Evolutionary conservation across 2,797 vertebrate species (phyloP).

Genomic region (Rallus crepitans): DNA sequence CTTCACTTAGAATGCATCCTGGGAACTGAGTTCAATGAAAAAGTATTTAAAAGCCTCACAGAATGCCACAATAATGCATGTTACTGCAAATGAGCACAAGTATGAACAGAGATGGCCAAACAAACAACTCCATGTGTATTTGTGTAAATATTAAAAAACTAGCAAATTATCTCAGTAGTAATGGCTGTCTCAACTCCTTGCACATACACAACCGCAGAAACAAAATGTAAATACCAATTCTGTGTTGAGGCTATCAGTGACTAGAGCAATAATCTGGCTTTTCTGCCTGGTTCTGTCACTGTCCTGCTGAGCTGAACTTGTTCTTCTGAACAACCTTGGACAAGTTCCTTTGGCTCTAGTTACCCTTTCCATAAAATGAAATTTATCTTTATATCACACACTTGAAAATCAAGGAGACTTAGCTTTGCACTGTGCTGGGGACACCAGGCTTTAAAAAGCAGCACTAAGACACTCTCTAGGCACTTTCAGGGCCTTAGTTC

Average conservation of each 20-base stretch:
- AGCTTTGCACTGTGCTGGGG: neutral
- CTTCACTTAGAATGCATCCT: neutral
- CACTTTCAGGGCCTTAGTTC: neutral
- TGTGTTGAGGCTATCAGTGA: neutral
- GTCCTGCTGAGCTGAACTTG: neutral
- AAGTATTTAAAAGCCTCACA: neutral
- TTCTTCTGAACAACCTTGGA: constrained; percentile 12
- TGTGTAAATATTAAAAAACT: neutral
- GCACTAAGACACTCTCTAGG: neutral
- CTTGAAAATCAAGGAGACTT: constrained; percentile 27
- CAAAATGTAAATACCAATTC: neutral
- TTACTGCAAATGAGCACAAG: neutral
- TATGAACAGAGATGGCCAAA: neutral
- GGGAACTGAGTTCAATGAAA: neutral
- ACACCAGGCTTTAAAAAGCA: neutral
- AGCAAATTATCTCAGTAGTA: neutral
- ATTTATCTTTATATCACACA: constrained; percentile 32
- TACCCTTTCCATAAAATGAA: constrained; percentile 37
- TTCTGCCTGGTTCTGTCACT: neutral
- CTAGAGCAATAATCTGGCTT: neutral
- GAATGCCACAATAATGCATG: neutral
- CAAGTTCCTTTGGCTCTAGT: neutral
- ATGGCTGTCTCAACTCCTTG: neutral
- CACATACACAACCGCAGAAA: neutral
- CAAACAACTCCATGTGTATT: neutral